Evolutionary conservation across 2,888 invertebrate genomes (phyloP).

Genomic region (Amorpha juglandis): DNA sequence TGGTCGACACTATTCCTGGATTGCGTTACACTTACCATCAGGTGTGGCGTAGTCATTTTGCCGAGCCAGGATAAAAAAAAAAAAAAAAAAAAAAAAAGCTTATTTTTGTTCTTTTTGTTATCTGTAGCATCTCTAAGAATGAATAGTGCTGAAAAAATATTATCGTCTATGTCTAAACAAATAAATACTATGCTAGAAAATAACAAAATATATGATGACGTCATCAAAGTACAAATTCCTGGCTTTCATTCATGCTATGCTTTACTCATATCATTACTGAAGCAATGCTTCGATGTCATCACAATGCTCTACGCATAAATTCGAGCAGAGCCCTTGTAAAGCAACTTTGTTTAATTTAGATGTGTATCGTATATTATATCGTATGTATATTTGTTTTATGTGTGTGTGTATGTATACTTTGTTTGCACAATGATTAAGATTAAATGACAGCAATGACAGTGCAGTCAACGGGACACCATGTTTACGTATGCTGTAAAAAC

Average conservation of each 20-base stretch:
- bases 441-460: slow-evolving; percentile 53
- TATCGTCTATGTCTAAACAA: too few relatives aligned
- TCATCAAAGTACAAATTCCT: background rate
- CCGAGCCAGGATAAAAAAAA: too few relatives aligned
- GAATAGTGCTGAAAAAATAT: too few relatives aligned
- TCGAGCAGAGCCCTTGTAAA: background rate
- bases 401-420: background rate
- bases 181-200: background rate
- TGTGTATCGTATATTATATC: slow-evolving; percentile 7
- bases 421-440: slow-evolving; percentile 62
- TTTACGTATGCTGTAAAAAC: slow-evolving; percentile 63
- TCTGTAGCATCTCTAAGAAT: too few relatives aligned
- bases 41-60: too few relatives aligned
- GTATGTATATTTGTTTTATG: too few relatives aligned
- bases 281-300: background rate
- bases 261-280: background rate
- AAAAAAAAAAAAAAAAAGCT: too few relatives aligned
- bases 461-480: slow-evolving; percentile 50
- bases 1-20: too few relatives aligned
- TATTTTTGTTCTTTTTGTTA: too few relatives aligned
- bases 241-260: background rate
- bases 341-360: slow-evolving; percentile 12
- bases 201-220: background rate
- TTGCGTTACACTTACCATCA: too few relatives aligned
- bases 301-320: slow-evolving; percentile 10